phyloP scores from a whole-genome alignment of 2,888 invertebrate species.

The Agrochola litura region DNA sequence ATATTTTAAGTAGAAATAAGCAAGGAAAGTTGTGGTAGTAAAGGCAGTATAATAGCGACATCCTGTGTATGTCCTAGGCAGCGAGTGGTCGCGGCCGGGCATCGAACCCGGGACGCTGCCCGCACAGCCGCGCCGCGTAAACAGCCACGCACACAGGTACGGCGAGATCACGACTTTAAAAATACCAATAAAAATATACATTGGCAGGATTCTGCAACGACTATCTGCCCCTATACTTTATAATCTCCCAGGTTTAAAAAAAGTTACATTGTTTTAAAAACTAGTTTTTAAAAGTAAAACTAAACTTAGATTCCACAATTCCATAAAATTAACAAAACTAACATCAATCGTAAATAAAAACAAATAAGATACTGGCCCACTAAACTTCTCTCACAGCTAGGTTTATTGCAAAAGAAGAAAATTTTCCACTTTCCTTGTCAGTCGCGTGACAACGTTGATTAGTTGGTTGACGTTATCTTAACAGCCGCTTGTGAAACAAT shows the following conservation, averaged over 20 bases:
- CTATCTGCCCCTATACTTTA: constrained; percentile 14
- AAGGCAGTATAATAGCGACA: constrained; percentile 77
- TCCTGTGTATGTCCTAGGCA: constrained; percentile 85
- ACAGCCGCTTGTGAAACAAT: constrained; percentile 33
- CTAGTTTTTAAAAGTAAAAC: background rate
- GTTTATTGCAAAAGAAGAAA: constrained; percentile 18
- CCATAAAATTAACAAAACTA: background rate
- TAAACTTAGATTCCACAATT: background rate
- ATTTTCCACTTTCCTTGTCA: constrained; percentile 28
- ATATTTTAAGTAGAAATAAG: constrained; percentile 62
- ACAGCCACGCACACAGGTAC: constrained; percentile 60
- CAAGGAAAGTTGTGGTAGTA: constrained; percentile 62
- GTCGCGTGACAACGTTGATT: constrained; percentile 16
- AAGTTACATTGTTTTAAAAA: constrained; percentile 14
- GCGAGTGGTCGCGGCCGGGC: constrained; percentile 80
- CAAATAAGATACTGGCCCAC: background rate
- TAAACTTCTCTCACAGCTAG: constrained; percentile 1
- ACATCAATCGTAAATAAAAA: background rate
- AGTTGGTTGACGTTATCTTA: constrained; percentile 6
- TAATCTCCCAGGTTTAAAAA: background rate
- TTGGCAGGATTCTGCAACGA: constrained; percentile 34
- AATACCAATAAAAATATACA: constrained; percentile 54
- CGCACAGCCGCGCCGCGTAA: constrained; percentile 65
- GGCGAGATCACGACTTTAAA: constrained; percentile 61
- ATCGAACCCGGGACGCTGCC: constrained; percentile 82